These are phyloP conservation scores for Koerneria pararmatus DNA, from an alignment of 2,888 invertebrate species.

Conservation along the genomic window DNA sequence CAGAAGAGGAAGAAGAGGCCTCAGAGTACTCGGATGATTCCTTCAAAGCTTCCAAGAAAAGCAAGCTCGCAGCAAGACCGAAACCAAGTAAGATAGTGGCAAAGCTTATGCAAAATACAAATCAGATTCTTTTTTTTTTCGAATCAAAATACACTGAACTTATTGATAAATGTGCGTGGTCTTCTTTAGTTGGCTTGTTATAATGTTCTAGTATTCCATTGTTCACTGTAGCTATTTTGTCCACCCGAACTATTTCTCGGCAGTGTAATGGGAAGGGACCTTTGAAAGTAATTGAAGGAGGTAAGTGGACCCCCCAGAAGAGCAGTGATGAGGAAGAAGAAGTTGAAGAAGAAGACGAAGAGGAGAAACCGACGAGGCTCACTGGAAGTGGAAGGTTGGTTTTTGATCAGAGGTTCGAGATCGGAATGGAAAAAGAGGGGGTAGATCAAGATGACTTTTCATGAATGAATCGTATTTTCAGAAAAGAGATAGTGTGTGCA, in stretches of 20 bases:
- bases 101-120: neutral
- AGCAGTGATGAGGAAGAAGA: conserved; percentile 19
- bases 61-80: conserved; percentile 19
- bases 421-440: too few relatives aligned
- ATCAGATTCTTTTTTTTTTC: neutral
- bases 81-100: conserved; percentile 11
- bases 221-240: too few relatives aligned
- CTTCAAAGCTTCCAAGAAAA: conserved; percentile 19
- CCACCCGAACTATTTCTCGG: too few relatives aligned
- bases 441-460: too few relatives aligned
- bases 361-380: conserved; percentile 16
- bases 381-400: conserved; percentile 22
- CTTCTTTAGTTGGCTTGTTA: conserved; percentile 15
- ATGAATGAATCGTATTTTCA: too few relatives aligned
- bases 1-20: conserved; percentile 22
- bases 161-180: neutral
- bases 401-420: too few relatives aligned
- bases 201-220: too few relatives aligned
- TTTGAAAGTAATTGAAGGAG: too few relatives aligned
- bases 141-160: neutral
- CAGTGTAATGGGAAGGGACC: too few relatives aligned
- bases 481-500: neutral
- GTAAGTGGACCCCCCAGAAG: too few relatives aligned
- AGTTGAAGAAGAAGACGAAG: conserved; percentile 22
- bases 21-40: conserved; percentile 28